Conservation (phyloP, 1,140 invertebrate species). For the Probaryconus sp. region DNA sequence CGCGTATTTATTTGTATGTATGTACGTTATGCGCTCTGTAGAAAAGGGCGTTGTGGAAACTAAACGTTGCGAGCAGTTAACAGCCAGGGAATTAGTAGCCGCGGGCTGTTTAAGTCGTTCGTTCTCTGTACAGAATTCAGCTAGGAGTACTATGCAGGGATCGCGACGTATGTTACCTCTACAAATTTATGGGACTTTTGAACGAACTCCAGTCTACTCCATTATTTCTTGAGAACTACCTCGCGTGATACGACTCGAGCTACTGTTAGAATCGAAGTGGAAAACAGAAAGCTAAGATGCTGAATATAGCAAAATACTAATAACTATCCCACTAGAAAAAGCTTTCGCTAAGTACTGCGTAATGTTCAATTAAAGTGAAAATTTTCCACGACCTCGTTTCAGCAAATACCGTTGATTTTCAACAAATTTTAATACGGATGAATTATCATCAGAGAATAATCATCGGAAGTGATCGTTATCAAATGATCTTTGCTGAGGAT, state of each 20-base stretch:
- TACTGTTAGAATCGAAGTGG: slow-evolving; percentile 1
- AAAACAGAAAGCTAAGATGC: slow-evolving; percentile 15
- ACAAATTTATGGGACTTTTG: slow-evolving; percentile 69
- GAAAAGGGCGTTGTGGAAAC: slow-evolving; percentile 17
- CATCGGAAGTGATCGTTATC: too few species aligned
- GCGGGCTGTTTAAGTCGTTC: slow-evolving; percentile 69
- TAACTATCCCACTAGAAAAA: too few species aligned
- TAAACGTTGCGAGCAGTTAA: slow-evolving; percentile 62
- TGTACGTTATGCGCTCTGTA: not conserved
- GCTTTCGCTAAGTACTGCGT: too few species aligned
- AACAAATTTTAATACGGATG: too few species aligned
- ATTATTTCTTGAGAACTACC: slow-evolving; percentile 69
- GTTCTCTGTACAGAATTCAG: slow-evolving; percentile 58
- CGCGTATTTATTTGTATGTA: slow-evolving; percentile 2
- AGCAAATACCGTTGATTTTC: too few species aligned
- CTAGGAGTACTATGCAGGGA: slow-evolving; percentile 49
- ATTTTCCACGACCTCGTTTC: too few species aligned
- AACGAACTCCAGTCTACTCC: slow-evolving; percentile 65
- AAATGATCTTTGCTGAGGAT: too few species aligned
- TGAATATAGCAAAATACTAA: too few species aligned
- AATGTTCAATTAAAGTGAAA: too few species aligned
- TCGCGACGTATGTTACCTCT: slow-evolving; percentile 12
- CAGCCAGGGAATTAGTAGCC: slow-evolving; percentile 65
- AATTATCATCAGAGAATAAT: too few species aligned
- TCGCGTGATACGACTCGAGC: slow-evolving; percentile 48